Conservation (phyloP, 2,797 vertebrate species). For the Basileuterus tristriatus region DNA sequence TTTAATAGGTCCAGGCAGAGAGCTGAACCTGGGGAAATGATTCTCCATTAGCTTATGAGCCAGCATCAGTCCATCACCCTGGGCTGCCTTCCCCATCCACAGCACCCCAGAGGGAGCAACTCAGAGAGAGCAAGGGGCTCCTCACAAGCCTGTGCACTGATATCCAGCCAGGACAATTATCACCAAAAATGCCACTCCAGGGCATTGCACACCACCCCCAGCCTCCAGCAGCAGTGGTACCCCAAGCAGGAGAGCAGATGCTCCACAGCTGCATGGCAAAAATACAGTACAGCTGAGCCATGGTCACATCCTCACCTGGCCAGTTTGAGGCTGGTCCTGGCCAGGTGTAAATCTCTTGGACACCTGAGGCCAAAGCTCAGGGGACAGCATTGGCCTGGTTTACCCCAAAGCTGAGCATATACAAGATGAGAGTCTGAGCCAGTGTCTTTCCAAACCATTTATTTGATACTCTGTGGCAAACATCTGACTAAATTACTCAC, state of each 20-base stretch:
- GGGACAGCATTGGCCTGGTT: not conserved
- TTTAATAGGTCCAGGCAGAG: not conserved
- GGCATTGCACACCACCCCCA: accelerated
- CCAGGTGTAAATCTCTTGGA: not conserved
- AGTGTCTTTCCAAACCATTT: not conserved
- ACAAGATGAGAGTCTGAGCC: not conserved
- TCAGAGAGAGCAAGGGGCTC: not conserved
- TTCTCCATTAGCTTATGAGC: not conserved
- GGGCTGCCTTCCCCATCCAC: not conserved
- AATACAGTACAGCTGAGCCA: not conserved
- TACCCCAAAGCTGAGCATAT: not conserved
- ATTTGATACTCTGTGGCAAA: conserved; percentile 11
- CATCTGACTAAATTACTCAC: conserved; percentile 40
- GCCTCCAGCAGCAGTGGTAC: not conserved
- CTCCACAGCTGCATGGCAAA: not conserved
- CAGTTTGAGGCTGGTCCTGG: not conserved
- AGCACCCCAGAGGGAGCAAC: not conserved
- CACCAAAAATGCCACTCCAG: not conserved
- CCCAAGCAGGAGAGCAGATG: not conserved
- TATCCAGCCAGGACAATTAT: not conserved
- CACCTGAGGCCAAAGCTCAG: not conserved
- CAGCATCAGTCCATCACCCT: not conserved
- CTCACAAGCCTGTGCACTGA: not conserved
- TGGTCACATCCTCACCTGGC: not conserved
- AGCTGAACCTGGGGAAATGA: not conserved